A percentile compares a stretch with the other conserved stretches of the same genome.
phyloP scores from a whole-genome alignment of 2,797 vertebrate genomes.

The Kryptolebias ocellatus region DNA sequence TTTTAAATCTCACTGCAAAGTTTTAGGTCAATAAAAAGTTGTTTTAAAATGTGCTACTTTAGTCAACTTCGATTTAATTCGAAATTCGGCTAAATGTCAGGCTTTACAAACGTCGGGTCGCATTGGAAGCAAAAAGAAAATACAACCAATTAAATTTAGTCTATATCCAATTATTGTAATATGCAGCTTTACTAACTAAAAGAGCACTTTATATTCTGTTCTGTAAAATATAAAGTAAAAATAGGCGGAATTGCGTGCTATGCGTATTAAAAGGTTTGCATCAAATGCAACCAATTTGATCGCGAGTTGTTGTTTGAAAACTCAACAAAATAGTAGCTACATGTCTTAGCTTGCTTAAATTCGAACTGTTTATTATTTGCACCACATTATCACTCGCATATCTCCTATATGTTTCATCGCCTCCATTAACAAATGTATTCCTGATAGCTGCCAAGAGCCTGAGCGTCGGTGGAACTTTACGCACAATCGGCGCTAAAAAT shows the following conservation, averaged over 20 bases:
- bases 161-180: background rate
- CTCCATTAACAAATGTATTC: conserved; percentile 56
- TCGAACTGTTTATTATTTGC: conserved; percentile 38
- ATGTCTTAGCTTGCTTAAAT: background rate
- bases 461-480: conserved; percentile 51
- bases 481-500: conserved; percentile 40
- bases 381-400: conserved; percentile 50
- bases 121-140: background rate
- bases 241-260: background rate
- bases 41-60: too few relatives aligned
- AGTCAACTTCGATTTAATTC: too few relatives aligned
- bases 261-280: too few relatives aligned
- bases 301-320: too few relatives aligned
- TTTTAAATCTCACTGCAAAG: too few relatives aligned
- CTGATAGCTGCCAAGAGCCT: conserved; percentile 25
- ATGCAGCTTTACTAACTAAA: background rate
- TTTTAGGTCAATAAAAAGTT: too few relatives aligned
- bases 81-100: too few relatives aligned
- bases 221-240: background rate
- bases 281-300: too few relatives aligned
- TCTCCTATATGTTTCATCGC: conserved; percentile 43
- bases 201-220: background rate
- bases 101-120: too few relatives aligned
- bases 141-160: background rate
- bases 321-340: too few relatives aligned